Evolutionary conservation across 2,113 vertebrate species (phyloP), one percentile per base, ranked within the genome.

Genomic region (Tenrec ecaudatus): DNA sequence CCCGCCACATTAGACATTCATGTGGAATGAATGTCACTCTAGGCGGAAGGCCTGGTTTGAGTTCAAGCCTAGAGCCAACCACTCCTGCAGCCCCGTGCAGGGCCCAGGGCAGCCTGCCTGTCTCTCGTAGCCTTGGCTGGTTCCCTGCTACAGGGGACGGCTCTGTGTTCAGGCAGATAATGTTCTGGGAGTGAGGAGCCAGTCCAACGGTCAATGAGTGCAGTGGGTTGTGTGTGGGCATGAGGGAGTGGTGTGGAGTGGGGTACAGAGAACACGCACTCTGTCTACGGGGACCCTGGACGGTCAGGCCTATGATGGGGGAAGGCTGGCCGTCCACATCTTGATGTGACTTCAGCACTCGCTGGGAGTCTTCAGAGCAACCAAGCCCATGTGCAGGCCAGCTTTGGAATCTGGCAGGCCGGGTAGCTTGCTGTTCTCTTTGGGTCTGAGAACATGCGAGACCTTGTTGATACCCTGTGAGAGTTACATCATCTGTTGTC

Each of bases 191-290:
- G 47, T 53, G 47, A 53, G 47, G 47, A 53, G 12, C 47, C 47
- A 53, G 5, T 53, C 47, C 47, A 53, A 8, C 6, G 47, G 22
- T 62, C 60, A 62, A 62, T 62, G 17, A 62, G 60, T 0, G 2
- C 25, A 33, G 60, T 8, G 15, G 43, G 73, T 40, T 1, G 1
- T 66, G 69, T 58, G 43, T 58, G 62, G 66, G 29, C 40, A 11
- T 0, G 0, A 53, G 73, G 60, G 77, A 36, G 3, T 0, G 17
- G 58, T 1, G 31, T 60, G 81, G 73, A 31, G 68, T 7, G 1
- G 0, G 1, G 89, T 17, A 36, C 27, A n/a, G 43, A 6, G 8
- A 38, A 4, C 22, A 8, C 0, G 0, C 0, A 15, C 47, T 82
- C 88, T 4, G 15, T 19, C 10, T 14, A 2, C 38, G 17, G 25